Evolutionary conservation across 2,797 vertebrate genomes (phyloP), one percentile per base, ranked within the genome.

Genomic region (Centropyge bicolor): DNA sequence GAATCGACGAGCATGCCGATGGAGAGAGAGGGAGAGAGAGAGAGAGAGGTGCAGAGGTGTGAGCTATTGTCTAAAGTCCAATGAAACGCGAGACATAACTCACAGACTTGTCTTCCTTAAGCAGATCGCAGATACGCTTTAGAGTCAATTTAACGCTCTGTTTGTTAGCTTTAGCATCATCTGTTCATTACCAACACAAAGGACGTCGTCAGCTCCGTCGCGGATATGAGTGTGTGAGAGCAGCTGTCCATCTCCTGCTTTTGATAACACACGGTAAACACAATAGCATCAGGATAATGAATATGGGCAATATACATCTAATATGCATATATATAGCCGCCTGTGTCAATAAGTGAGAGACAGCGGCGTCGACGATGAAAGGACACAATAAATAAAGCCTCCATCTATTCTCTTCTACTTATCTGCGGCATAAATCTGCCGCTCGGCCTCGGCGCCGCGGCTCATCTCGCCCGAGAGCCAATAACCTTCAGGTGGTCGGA

Each of bases 171-270:
- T 89, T 62, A 76, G 78, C 89, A 69, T 88, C 65, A 80, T 87
- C 79, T 74, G 80, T 84, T 92, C 87, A 91, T 92, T 82, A 77
- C 80, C 73, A 55, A 80, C 90, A 87, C 88, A 90, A 84, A 88
- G 76, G 82, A 83, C 85, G 63, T 60, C 62, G 54, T 40, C 31
- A 49, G 52, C 54, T 83, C 80, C 76, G 83, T 82, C 72, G 69
- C 78, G 54, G 67, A 88, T 85, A 70, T 68, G 82, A 81, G 46
- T 3, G 69, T 45, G 70, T 38, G 56, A 45, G 73, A 88, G 82
- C 82, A 81, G 81, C 80, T 86, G 85, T 86, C 78, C 72, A 61
- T 82, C 62, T 74, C 40, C 79, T 74, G 72, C 68, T 79, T 84
- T 41, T 84, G 81, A 93, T 90, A 92, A 92, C 73, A 85, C 74